These are phyloP conservation scores for Prunella himalayana DNA, from an alignment of 2,113 vertebrate genomes.

Conservation along the genomic window DNA sequence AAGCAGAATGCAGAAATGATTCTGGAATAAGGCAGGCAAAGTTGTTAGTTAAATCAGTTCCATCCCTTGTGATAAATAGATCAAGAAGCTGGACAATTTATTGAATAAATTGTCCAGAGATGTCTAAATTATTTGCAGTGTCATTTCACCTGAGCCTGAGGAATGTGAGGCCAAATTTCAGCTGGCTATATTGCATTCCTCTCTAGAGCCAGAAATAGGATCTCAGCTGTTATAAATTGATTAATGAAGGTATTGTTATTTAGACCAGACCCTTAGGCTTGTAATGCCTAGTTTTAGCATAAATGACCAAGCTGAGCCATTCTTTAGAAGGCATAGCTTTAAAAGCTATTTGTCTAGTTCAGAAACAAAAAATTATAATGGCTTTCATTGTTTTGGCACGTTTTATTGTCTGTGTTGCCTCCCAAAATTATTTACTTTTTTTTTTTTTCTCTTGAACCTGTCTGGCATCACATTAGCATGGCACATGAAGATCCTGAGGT, in stretches of 20 bases:
- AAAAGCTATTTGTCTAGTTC: conserved; percentile 34
- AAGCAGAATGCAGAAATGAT: background rate
- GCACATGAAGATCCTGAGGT: conserved; percentile 45
- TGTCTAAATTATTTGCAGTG: conserved; percentile 14
- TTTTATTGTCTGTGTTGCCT: background rate
- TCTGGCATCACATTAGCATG: background rate
- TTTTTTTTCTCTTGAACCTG: background rate
- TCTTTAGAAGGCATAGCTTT: background rate
- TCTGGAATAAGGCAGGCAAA: conserved; percentile 3
- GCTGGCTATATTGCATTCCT: conserved; percentile 14
- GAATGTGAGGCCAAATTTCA: conserved; percentile 10
- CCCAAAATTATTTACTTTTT: background rate
- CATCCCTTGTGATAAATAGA: background rate
- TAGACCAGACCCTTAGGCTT: conserved; percentile 30
- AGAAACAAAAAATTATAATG: conserved; percentile 4
- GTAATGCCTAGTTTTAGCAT: conserved; percentile 27
- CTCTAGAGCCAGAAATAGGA: conserved; percentile 27
- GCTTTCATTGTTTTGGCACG: background rate
- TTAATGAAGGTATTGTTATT: conserved; percentile 50
- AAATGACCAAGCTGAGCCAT: background rate
- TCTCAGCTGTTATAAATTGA: conserved; percentile 32
- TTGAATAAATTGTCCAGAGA: conserved; percentile 11
- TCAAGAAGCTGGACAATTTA: background rate
- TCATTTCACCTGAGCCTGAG: conserved; percentile 13
- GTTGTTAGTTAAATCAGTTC: conserved; percentile 24